Evolutionary conservation across 2,797 vertebrate genomes (phyloP).

Genomic region (Sylvia borin): DNA sequence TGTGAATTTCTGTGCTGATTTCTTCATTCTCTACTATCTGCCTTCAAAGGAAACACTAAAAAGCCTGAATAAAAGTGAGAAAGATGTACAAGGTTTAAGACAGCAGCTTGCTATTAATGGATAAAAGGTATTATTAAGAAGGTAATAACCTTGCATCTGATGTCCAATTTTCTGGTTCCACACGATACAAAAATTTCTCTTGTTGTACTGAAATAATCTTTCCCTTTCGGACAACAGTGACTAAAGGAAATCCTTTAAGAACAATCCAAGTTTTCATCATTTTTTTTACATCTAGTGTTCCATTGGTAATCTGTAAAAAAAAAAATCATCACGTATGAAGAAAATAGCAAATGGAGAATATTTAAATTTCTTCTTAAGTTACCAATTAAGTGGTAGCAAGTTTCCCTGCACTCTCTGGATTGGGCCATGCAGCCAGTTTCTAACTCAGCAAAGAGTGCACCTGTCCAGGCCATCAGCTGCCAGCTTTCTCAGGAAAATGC

Average conservation of each 20-base stretch:
- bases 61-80: not conserved
- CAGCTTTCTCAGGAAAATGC: not conserved
- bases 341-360: not conserved
- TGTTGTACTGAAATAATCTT: slow-evolving; percentile 83
- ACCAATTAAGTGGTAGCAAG: not conserved
- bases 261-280: slow-evolving; percentile 94
- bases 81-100: not conserved
- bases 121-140: not conserved
- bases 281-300: slow-evolving; percentile 81
- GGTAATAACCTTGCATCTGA: slow-evolving; percentile 77
- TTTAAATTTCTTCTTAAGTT: not conserved
- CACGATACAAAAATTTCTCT: slow-evolving; percentile 83
- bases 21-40: not conserved
- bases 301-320: slow-evolving; percentile 74
- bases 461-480: not conserved
- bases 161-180: slow-evolving; percentile 74
- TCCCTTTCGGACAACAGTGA: slow-evolving; percentile 84
- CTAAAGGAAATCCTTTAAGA: slow-evolving; percentile 94
- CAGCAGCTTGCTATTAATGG: not conserved
- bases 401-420: not conserved
- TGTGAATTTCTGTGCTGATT: not conserved
- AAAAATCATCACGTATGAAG: not conserved
- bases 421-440: rapidly evolving
- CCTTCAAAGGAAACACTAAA: not conserved
- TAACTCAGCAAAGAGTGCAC: not conserved